Evolutionary conservation across 2,113 vertebrate genomes (phyloP).

Genomic region (Canis aureus): DNA sequence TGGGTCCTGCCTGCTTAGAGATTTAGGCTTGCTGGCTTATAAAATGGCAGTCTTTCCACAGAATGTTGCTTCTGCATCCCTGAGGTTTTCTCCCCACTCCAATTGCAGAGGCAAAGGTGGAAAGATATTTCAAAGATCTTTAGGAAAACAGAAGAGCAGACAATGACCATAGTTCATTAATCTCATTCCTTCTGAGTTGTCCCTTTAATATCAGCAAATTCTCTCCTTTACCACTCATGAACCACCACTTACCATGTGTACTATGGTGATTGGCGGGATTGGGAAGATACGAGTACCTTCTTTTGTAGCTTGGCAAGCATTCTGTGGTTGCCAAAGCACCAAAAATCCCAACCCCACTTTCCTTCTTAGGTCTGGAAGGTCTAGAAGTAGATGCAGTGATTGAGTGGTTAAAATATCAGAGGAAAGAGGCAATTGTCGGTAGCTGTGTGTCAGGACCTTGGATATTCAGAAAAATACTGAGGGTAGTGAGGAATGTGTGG

Average conservation of each 20-base stretch:
- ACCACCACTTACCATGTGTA: not conserved
- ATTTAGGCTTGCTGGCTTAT: not conserved
- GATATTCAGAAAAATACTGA: not conserved
- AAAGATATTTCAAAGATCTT: not conserved
- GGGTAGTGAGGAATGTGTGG: not conserved
- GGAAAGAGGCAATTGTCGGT: not conserved
- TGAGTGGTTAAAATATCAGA: not conserved
- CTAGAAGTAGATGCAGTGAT: not conserved
- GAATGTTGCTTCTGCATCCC: not conserved
- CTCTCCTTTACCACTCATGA: not conserved
- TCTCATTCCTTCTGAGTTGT: not conserved
- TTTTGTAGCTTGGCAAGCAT: not conserved
- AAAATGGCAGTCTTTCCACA: not conserved
- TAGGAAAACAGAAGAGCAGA: not conserved
- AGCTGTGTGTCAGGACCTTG: not conserved
- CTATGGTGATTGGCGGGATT: not conserved
- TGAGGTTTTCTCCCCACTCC: not conserved
- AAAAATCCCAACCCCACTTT: not conserved
- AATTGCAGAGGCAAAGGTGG: not conserved
- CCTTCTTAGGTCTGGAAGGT: not conserved
- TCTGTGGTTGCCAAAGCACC: not conserved
- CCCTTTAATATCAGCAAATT: not conserved
- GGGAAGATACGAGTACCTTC: not conserved
- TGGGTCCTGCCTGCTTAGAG: not conserved
- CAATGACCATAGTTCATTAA: not conserved